Percentiles rank a stretch among this genome's conserved stretches.
Conservation (phyloP, 2,113 vertebrate species). For the Rhea americana region DNA sequence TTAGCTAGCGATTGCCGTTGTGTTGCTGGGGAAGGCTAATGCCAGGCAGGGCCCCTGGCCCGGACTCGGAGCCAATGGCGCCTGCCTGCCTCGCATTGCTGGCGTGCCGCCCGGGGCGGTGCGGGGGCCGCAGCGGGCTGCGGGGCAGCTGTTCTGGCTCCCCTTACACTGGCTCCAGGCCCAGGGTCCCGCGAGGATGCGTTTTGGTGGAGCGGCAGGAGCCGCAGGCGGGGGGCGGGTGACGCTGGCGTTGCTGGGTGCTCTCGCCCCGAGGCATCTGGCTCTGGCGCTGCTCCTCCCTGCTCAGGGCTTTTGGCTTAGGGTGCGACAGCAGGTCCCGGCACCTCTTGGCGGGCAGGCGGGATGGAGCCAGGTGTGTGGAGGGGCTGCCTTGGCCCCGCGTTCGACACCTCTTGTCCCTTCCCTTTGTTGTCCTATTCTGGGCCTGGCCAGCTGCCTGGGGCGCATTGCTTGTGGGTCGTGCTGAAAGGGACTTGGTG, state of each 20-base stretch:
- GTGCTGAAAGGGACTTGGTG: constrained; percentile 33
- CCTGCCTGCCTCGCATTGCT: accelerated
- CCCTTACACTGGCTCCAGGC: neutral
- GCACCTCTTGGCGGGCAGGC: neutral
- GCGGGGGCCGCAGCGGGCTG: neutral
- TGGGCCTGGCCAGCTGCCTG: neutral
- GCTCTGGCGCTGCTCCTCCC: too few relatives aligned
- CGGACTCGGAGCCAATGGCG: neutral
- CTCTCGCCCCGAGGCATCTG: neutral
- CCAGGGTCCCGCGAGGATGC: too few relatives aligned
- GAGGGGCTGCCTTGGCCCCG: accelerated
- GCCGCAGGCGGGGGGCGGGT: accelerated
- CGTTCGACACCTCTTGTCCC: neutral
- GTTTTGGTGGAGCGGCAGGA: too few relatives aligned
- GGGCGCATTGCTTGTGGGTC: neutral
- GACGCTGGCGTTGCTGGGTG: accelerated
- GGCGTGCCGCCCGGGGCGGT: accelerated
- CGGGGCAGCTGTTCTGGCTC: constrained; percentile 44
- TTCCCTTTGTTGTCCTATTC: constrained; percentile 21
- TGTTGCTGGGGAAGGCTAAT: accelerated
- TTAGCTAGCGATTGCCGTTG: neutral
- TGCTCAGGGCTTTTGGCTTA: accelerated
- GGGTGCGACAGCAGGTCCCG: neutral
- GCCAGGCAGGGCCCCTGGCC: neutral
- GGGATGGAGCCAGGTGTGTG: neutral